Evolutionary conservation across 2,888 invertebrate species (phyloP), one percentile per base, ranked within the genome.

Genomic region (Andrena fulva): DNA sequence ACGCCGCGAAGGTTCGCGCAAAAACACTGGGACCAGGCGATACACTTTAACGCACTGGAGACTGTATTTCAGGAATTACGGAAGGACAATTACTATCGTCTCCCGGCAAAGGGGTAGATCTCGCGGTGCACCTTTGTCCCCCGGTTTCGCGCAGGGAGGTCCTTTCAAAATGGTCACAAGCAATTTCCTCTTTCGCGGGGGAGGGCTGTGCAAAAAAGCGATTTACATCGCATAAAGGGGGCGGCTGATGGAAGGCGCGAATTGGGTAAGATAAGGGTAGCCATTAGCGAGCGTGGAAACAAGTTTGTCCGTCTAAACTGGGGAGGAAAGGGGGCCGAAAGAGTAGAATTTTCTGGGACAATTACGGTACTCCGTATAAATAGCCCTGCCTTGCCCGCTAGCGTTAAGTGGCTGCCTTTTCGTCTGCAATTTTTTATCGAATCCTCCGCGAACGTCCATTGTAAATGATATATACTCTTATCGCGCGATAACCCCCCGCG

Each of bases 161-260:
- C 63, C 73, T 84, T 87, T 80, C 80, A 77, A 63, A 42, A 56
- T 78, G 87, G 87, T 85, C 86, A 82, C 81, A 77, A 85, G 86
- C 77, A 82, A 87, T 89, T 89, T 85, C 81, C 77, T 60, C 80
- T 69, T 77, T 77, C 79, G 66, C 27, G 35, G 35, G 42, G 12
- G 10, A 0, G 27, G 50, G 77, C 64, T 66, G 71, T 59, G 83
- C 77, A 87, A 89, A 86, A 87, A 84, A 77, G 72, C 84, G 86
- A 88, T 86, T 80, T 88, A 85, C 82, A 85, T 85, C 75, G 85
- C 68, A 82, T 87, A 85, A 89, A 89, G 85, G 90, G 42, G 66
- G 27, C 68, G 73, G 68, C 80, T 80, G 84, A 85, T 85, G 87
- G 80, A 85, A 82, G 82, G 84, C 72, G 83, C 78, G 78, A 81